Conservation (phyloP, 1,140 invertebrate species). For the Cydia fagiglandana region DNA sequence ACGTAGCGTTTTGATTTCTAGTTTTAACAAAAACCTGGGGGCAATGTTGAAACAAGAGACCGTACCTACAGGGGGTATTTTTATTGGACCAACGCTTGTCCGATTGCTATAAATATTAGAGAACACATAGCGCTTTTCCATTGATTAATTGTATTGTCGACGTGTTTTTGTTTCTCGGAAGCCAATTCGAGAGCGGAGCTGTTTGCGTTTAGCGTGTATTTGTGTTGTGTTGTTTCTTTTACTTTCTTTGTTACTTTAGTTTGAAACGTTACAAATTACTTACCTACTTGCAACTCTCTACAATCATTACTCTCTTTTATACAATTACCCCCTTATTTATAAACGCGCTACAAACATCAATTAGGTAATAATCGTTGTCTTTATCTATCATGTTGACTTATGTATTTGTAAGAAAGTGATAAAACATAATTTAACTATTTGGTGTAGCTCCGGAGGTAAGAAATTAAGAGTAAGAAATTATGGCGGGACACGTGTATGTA, state of each 20-base stretch:
- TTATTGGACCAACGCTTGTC: conserved; percentile 29
- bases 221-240: neutral
- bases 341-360: too few species aligned
- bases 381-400: too few species aligned
- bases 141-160: conserved; percentile 32
- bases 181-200: neutral
- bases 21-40: conserved; percentile 18
- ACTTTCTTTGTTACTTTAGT: neutral
- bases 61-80: neutral
- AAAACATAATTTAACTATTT: too few species aligned
- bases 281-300: neutral
- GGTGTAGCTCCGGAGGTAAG: too few species aligned
- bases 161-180: conserved; percentile 30
- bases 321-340: too few species aligned
- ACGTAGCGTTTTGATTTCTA: conserved; percentile 7
- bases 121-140: conserved; percentile 26
- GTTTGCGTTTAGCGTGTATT: conserved; percentile 8
- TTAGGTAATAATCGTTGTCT: too few species aligned
- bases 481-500: conserved; percentile 18
- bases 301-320: too few species aligned
- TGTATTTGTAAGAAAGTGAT: too few species aligned
- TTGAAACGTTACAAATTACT: neutral
- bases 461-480: too few species aligned
- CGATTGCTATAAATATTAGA: conserved; percentile 32
- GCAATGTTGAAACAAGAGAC: conserved; percentile 23